These are phyloP conservation scores for Yasuhikotakia modesta DNA, from an alignment of 2,797 vertebrate species.

Conservation along the genomic window DNA sequence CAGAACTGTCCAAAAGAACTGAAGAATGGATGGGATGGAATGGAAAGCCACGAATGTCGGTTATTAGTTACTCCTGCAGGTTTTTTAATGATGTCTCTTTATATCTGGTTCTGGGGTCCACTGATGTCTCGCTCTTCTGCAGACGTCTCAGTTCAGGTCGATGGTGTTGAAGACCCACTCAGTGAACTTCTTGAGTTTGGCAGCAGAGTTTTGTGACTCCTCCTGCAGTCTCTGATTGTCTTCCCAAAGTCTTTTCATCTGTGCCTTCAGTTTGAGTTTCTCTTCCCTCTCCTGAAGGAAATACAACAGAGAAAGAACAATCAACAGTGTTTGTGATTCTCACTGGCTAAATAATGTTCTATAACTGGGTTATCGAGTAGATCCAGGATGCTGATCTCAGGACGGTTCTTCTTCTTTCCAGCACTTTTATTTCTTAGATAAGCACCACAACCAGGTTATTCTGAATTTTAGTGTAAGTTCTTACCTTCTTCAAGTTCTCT, in stretches of 20 bases:
- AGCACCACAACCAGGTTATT: neutral
- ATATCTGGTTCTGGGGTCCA: constrained; percentile 87
- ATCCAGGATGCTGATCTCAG: neutral
- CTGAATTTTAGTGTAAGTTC: neutral
- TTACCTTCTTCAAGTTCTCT: constrained; percentile 95
- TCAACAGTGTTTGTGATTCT: neutral
- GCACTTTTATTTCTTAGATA: too few species aligned
- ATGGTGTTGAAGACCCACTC: constrained; percentile 99
- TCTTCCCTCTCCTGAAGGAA: constrained; percentile 89
- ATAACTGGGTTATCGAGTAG: neutral
- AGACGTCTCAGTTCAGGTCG: constrained; percentile 95
- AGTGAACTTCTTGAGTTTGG: constrained; percentile 98
- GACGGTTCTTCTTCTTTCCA: neutral
- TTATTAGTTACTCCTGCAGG: constrained; percentile 21
- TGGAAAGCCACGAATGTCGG: constrained; percentile 15
- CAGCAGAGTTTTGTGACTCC: constrained; percentile 92
- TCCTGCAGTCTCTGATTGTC: constrained; percentile 96
- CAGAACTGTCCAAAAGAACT: constrained; percentile 1
- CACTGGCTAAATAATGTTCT: neutral
- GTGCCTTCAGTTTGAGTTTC: constrained; percentile 88
- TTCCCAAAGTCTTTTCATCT: constrained; percentile 92
- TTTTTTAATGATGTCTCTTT: constrained; percentile 12
- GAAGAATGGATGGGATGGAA: constrained; percentile 14
- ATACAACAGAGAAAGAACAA: neutral
- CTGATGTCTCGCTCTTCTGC: constrained; percentile 75